Conservation (phyloP, 2,113 vertebrate species). For the Cephalopterus ornatus region DNA sequence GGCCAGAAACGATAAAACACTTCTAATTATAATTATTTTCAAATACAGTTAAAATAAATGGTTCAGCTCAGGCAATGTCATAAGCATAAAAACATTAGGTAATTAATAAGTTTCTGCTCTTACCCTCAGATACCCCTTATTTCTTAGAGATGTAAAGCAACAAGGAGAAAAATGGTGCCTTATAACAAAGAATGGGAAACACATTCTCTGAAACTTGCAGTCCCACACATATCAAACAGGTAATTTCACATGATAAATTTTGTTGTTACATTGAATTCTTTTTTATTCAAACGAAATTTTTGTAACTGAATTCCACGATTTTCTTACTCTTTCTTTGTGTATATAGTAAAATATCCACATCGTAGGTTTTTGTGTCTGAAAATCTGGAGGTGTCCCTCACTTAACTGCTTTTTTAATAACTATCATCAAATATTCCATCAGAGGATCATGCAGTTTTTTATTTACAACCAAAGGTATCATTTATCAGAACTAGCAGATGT, state of each 20-base stretch:
- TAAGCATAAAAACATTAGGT: neutral
- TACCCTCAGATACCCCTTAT: neutral
- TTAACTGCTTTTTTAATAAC: neutral
- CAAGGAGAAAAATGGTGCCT: neutral
- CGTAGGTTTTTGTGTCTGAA: neutral
- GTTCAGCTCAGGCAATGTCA: neutral
- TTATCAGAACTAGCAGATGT: slow-evolving; percentile 1
- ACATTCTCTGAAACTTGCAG: neutral
- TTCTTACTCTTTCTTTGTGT: neutral
- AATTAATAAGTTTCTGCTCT: slow-evolving; percentile 4
- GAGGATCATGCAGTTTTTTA: neutral
- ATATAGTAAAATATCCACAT: neutral
- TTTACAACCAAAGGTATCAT: neutral
- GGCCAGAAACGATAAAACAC: neutral
- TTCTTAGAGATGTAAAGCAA: neutral
- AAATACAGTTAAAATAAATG: neutral
- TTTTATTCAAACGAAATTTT: neutral
- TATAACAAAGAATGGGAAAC: neutral
- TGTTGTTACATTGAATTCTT: neutral
- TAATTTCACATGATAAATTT: neutral
- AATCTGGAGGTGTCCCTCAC: neutral
- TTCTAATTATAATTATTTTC: neutral
- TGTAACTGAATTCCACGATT: neutral
- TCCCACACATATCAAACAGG: neutral
- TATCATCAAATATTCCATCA: neutral